Percentiles rank a stretch among this genome's conserved stretches.
These are phyloP conservation scores for Larimichthys crocea DNA, from an alignment of 2,113 vertebrate genomes.

Conservation along the genomic window DNA sequence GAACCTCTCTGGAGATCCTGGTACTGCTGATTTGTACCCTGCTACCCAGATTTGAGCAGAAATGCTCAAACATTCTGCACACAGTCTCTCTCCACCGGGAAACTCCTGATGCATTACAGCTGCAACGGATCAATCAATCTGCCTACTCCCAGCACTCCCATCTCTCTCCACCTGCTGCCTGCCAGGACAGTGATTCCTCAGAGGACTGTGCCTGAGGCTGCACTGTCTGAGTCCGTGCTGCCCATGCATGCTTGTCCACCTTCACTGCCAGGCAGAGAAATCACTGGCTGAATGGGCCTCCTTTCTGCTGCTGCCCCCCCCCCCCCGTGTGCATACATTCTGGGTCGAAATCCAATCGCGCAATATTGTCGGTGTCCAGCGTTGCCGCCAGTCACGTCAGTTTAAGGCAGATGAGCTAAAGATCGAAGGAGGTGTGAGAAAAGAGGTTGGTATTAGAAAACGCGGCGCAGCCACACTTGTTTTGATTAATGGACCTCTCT, in stretches of 20 bases:
- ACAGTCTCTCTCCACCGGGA: slow-evolving; percentile 62
- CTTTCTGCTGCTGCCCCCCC: not conserved
- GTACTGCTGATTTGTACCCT: slow-evolving; percentile 68
- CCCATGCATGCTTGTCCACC: slow-evolving; percentile 50
- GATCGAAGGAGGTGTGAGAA: slow-evolving; percentile 37
- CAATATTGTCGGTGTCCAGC: slow-evolving; percentile 27
- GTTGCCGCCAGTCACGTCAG: slow-evolving; percentile 35
- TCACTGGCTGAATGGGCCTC: slow-evolving; percentile 23
- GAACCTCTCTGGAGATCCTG: slow-evolving; percentile 73
- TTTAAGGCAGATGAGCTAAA: slow-evolving; percentile 58
- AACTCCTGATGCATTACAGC: slow-evolving; percentile 76
- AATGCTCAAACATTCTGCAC: slow-evolving; percentile 58
- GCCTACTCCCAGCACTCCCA: slow-evolving; percentile 48
- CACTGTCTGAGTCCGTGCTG: slow-evolving; percentile 16
- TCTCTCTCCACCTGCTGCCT: slow-evolving; percentile 57
- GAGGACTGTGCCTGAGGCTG: slow-evolving; percentile 25
- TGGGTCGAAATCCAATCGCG: slow-evolving; percentile 13
- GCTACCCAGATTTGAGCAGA: slow-evolving; percentile 63
- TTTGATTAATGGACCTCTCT: slow-evolving; percentile 84
- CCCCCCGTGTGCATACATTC: not conserved
- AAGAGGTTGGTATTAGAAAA: slow-evolving; percentile 40
- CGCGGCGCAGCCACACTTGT: slow-evolving; percentile 52
- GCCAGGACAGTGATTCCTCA: slow-evolving; percentile 62
- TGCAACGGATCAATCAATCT: slow-evolving; percentile 78
- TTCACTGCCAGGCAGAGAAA: slow-evolving; percentile 42